phyloP scores from a whole-genome alignment of 2,113 vertebrate species.

The Nanger granti region DNA sequence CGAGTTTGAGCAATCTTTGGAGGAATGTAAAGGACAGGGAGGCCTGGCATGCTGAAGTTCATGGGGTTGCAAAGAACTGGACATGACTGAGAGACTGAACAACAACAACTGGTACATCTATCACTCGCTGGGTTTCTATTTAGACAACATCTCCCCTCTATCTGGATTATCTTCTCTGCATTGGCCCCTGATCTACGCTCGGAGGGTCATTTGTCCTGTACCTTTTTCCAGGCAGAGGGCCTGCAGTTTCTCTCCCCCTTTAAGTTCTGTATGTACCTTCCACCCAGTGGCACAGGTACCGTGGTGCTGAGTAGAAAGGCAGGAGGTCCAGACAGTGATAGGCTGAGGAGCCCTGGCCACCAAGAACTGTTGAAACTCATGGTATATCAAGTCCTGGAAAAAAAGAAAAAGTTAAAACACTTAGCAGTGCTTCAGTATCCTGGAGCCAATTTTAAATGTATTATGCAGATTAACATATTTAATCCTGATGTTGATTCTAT shows the following conservation, averaged over 20 bases:
- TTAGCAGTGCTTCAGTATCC: background rate
- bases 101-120: background rate
- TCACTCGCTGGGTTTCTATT: background rate
- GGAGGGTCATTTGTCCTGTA: background rate
- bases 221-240: fast-evolving
- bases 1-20: background rate
- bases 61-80: background rate
- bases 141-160: background rate
- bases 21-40: background rate
- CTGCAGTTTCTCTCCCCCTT: fast-evolving
- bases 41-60: background rate
- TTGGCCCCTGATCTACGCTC: background rate
- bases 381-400: background rate
- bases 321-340: background rate
- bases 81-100: background rate
- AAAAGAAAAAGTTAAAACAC: background rate
- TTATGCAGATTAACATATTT: background rate
- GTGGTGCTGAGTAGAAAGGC: background rate
- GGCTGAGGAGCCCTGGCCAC: background rate
- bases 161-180: background rate
- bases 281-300: fast-evolving
- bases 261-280: no score
- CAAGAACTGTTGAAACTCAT: background rate
- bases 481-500: background rate
- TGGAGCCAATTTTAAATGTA: background rate